Base-by-base conservation (phyloP, 2,113 vertebrate species). In the Calypte anna region DNA sequence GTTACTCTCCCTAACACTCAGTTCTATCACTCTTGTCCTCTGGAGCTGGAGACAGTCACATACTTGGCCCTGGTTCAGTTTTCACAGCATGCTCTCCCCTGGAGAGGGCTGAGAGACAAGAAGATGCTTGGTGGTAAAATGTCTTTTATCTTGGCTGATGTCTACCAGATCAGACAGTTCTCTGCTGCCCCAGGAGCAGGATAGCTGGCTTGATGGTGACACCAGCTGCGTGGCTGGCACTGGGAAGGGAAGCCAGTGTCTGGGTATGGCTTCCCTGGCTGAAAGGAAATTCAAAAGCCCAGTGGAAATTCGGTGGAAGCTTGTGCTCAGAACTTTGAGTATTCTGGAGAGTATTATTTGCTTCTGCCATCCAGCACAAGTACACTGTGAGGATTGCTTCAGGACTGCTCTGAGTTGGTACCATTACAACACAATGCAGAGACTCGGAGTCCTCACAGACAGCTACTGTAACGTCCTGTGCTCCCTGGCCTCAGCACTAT, bases 261-360 rank as follows among this genome's bases (percentile, higher is more conserved):
- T 2, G 54, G 25, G 6, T 48, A 13, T 0, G 0, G 54, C 67
- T 66, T 70, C 62, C 36, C 51, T 63, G 68, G 82, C 0, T 1
- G 8, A 19, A 54, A 36, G 43, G 59, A 51, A 22, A 10, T 18
- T 30, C 30, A 77, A 73, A 53, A 67, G 7, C 55, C 31, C 6
- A 0, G 12, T 43, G 57, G 31, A 53, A 78, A 19, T 48, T 30
- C 7, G 0, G 46, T 27, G 21, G 27, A 38, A 82, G 28, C n/a
- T 46, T 36, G 25, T 7, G 1, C 40, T 68, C 50, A 25, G 44
- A 72, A 63, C 24, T 36, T 36, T 10, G 27, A 8, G 1, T 17
- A 3, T 73, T 2, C 72, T 43, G 38, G 22, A 53, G 31, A 12
- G 18, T 36, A 8, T 46, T 46, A 1, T 0, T 28, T 33, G 15